Base-by-base conservation (phyloP, 2,888 invertebrate genomes). In the Yponomeuta plumbellus region DNA sequence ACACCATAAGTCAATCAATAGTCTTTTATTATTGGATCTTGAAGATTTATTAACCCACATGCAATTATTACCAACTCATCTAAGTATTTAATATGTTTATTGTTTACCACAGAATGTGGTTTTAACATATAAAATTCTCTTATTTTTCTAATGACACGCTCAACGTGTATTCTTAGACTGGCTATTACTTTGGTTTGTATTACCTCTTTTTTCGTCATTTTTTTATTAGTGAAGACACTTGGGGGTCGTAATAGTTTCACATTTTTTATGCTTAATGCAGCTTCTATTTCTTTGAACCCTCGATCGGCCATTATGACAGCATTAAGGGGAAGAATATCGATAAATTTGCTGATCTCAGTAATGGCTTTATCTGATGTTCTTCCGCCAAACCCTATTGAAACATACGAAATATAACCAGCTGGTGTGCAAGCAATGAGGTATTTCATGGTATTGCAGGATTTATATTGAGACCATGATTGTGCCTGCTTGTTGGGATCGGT, bases 361-460 rank as follows among this genome's bases (percentile, higher is more conserved):
- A 26, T 26, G 26, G 26, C 26, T 26, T 26, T 26, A 26, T 26
- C 26, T 26, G 26, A 26, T n/a, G 56, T 65, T 56, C 65, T 56
- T 13, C 56, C 65, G 13, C 65, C 65, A n/a, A 26, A 26, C 26
- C 26, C 26, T 26, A 4, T 2, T 26, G 26, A 26, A 26, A 26
- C 26, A 26, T 26, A 26, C 26, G 26, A 4, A 26, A 26, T 26
- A 26, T 26, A 26, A 26, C 66, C 40, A 66, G 21, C 56, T 17
- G 40, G 66, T 39, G 66, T 59, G 39, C 64, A 64, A 40, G 59
- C 66, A 39, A 59, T 66, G 39, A 26, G 80, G 81, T 70, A 72
- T 59, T 59, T 59, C 11, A 59, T 21, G 13, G 59, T 59, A 22
- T 59, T 59, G 22, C 59, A 59, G 20, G 21, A 21, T 59, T 59